These are phyloP conservation scores for Alligator sinensis DNA, from an alignment of 2,113 vertebrate species.

Conservation along the genomic window DNA sequence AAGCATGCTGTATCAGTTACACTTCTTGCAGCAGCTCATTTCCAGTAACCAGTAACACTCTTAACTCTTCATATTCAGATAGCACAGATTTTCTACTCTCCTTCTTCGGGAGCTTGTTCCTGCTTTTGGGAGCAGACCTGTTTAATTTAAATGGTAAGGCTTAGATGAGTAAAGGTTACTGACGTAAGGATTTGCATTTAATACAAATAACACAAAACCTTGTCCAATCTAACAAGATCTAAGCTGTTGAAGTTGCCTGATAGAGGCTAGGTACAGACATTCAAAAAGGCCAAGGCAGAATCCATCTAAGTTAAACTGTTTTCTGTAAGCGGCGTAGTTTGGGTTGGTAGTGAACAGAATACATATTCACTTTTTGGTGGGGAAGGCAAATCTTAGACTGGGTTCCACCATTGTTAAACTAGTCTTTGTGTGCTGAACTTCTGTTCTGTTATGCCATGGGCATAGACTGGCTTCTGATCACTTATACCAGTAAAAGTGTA, in stretches of 20 bases:
- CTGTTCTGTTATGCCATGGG: no score
- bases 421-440: no score
- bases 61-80: conserved; percentile 20
- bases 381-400: no score
- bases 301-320: no score
- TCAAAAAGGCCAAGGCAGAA: no score
- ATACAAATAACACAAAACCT: not conserved
- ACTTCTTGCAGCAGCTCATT: conserved; percentile 16
- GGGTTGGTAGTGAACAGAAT: no score
- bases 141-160: not conserved
- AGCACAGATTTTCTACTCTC: not conserved
- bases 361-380: no score
- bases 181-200: not conserved
- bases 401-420: no score
- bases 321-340: no score
- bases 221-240: not conserved
- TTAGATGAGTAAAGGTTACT: not conserved
- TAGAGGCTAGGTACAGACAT: not conserved
- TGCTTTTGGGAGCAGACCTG: not conserved
- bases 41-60: not conserved
- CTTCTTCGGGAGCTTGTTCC: not conserved
- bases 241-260: not conserved
- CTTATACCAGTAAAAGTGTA: no score
- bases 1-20: conserved; percentile 2
- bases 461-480: no score